phyloP scores from a whole-genome alignment of 2,888 invertebrate genomes.

The Conus canariensis region DNA sequence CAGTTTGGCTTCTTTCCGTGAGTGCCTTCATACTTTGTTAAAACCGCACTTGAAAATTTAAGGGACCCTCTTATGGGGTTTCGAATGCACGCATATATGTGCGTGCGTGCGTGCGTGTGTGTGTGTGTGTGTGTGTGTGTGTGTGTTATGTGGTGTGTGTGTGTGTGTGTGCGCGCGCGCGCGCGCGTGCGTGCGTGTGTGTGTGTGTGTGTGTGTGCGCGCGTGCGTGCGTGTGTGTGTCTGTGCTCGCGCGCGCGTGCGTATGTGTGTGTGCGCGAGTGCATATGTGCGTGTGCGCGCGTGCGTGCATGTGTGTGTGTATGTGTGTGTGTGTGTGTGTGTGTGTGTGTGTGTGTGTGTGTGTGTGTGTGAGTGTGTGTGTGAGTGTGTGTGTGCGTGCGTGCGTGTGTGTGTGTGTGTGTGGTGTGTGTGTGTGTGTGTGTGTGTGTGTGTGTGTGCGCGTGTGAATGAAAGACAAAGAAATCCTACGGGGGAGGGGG shows the following conservation, averaged over 20 bases:
- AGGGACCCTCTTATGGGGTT: no score
- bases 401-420: neutral
- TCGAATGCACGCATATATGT: no score
- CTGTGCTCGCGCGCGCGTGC: neutral
- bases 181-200: neutral
- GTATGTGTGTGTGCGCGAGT: neutral
- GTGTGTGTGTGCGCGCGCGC: neutral
- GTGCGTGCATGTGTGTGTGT: neutral
- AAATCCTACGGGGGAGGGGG: no score
- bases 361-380: neutral
- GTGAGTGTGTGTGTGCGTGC: neutral
- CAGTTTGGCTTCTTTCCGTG: no score
- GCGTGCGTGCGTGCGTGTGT: neutral
- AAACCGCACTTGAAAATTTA: no score
- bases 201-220: neutral
- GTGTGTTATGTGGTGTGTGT: constrained; percentile 4
- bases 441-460: neutral
- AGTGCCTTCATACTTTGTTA: no score
- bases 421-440: neutral
- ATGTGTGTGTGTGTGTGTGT: neutral
- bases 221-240: neutral
- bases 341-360: constrained; percentile 12
- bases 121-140: constrained; percentile 11
- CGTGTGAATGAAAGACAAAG: no score
- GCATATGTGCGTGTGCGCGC: neutral